These are phyloP conservation scores for Onchidella celtica DNA, from an alignment of 2,888 invertebrate species.

Conservation along the genomic window DNA sequence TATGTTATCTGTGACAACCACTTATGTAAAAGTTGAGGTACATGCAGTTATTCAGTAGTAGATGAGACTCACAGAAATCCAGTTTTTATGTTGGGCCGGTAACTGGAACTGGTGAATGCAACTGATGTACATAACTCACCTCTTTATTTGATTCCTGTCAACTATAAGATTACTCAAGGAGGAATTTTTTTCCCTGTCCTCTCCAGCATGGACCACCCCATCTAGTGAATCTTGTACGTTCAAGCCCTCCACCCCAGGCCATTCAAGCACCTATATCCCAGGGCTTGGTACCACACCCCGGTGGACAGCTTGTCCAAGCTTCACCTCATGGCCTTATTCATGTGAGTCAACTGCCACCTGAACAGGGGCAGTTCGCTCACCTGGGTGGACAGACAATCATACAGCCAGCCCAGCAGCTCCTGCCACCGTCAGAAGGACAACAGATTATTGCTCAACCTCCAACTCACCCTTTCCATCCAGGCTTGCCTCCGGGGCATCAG, in stretches of 20 bases:
- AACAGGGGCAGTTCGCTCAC: slow-evolving; percentile 37
- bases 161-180: too few relatives aligned
- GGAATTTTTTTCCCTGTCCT: neutral
- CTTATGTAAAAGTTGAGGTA: too few relatives aligned
- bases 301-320: slow-evolving; percentile 25
- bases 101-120: too few relatives aligned
- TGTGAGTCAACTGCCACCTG: slow-evolving; percentile 34
- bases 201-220: slow-evolving; percentile 78
- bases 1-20: too few relatives aligned
- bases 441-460: slow-evolving; percentile 37
- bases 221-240: slow-evolving; percentile 73
- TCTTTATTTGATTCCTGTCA: too few relatives aligned
- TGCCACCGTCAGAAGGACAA: slow-evolving; percentile 29
- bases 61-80: too few relatives aligned
- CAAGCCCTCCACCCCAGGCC: slow-evolving; percentile 56
- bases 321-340: slow-evolving; percentile 25
- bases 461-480: slow-evolving; percentile 39
- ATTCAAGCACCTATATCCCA: slow-evolving; percentile 52
- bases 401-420: slow-evolving; percentile 35
- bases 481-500: slow-evolving; percentile 41
- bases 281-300: slow-evolving; percentile 29
- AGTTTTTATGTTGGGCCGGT: too few relatives aligned
- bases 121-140: too few relatives aligned
- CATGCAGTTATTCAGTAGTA: too few relatives aligned
- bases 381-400: slow-evolving; percentile 36